Base-by-base conservation (phyloP, 92 coral and sea anemone genomes). In the Plumapathes pennacea region DNA sequence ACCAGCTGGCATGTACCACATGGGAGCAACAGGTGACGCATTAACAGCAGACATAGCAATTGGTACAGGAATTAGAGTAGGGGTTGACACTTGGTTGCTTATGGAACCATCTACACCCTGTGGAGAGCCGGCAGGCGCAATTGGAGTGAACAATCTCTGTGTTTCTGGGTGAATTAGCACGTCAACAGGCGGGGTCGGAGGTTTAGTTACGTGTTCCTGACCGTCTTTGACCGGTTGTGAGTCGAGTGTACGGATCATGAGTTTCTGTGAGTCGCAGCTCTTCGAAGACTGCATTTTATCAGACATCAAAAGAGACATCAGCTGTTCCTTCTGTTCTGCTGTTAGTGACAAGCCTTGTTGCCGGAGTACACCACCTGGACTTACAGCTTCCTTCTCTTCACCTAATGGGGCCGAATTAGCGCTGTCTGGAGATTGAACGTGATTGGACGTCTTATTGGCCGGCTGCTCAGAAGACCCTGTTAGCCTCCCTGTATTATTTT, bases 1-100 rank as follows among this genome's bases (percentile, higher is more conserved):
- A 5, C 74, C 54, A 51, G 79, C 78, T 32, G 89, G 51, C 86
- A 87, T 77, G 69, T 83, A 87, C 96, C 96, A 87, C 71, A 83
- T 46, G 5, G 96, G 81, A 25, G 90, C 37, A 20, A 52, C 64
- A 23, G 84, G 79, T 8, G 72, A 37, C 4, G 80, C 64, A 32
- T 78, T 54, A 34, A 82, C 74, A 11, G 82, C 66, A 9, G 90
- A 86, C 21, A 77, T 77, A 32, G 96, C 86, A 17, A 87, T 80
- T 0, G 96, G 96, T 5, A 87, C 76, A 62, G 78, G 83, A 3
- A 77, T 55, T 0, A 77, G 17, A 51, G 42, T 63, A 52, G 52
- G 52, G 30, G 51, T 53, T 2, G 80, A 43, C 34, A 19, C 47
- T 47, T 43, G 72, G 38, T 67, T 46, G 27, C 60, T 25, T 26